These are phyloP conservation scores for Drosophila cognata DNA, from an alignment of 2,888 invertebrate genomes.

Conservation along the genomic window DNA sequence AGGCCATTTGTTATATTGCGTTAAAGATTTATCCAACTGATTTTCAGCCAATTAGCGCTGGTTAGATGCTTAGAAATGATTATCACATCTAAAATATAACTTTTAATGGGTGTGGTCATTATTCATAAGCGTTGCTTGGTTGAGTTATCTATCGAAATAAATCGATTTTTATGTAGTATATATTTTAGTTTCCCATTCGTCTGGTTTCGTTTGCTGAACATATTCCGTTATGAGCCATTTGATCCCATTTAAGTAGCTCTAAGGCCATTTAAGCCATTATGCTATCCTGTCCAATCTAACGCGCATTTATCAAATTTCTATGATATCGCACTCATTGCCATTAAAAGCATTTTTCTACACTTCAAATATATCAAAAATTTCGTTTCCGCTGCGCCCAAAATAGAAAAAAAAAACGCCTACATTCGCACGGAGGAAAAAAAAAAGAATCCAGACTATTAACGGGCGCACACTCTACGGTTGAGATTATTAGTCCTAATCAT, in stretches of 20 bases:
- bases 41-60: conserved; percentile 18
- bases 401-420: conserved; percentile 31
- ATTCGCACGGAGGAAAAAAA: conserved; percentile 12
- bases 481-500: conserved; percentile 72
- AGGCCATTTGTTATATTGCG: neutral
- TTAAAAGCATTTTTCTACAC: conserved; percentile 53
- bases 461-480: conserved; percentile 55
- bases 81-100: neutral
- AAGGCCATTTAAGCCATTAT: conserved; percentile 23
- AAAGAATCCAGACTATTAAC: conserved; percentile 51
- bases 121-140: neutral
- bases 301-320: conserved; percentile 58
- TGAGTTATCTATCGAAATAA: neutral
- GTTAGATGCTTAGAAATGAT: neutral
- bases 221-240: conserved; percentile 3
- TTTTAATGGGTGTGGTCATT: neutral
- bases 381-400: conserved; percentile 42
- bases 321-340: conserved; percentile 37
- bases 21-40: conserved; percentile 11
- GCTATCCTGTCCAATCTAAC: conserved; percentile 50
- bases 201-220: neutral
- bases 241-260: neutral
- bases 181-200: neutral
- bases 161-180: neutral
- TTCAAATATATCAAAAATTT: conserved; percentile 22